Conservation (phyloP, 1,140 invertebrate genomes). For the Lepidostoma basale region DNA sequence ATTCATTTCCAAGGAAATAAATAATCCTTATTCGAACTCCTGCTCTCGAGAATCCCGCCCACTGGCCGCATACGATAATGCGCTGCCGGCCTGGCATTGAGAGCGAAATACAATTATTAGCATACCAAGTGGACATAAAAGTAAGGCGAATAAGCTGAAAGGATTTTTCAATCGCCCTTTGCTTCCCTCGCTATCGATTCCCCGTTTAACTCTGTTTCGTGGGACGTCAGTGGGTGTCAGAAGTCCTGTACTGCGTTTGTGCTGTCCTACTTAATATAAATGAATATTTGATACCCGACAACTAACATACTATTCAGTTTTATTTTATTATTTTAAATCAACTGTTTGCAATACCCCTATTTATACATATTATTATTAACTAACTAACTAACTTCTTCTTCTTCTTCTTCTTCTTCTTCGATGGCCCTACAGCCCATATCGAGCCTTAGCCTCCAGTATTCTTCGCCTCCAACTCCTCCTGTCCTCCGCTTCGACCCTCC, state of each 20-base stretch:
- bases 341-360: too few species aligned
- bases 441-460: too few species aligned
- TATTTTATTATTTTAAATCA: too few species aligned
- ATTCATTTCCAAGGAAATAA: constrained; percentile 1
- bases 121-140: constrained; percentile 8
- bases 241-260: neutral
- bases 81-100: neutral
- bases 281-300: too few species aligned
- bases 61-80: constrained; percentile 7
- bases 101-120: constrained; percentile 20
- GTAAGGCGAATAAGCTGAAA: neutral
- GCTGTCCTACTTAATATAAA: neutral
- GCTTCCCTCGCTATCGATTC: constrained; percentile 7
- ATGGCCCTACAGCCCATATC: too few species aligned
- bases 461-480: too few species aligned
- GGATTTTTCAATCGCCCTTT: neutral
- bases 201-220: constrained; percentile 4
- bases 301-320: too few species aligned
- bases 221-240: constrained; percentile 3
- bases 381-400: too few species aligned
- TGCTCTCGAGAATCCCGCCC: neutral
- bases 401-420: too few species aligned
- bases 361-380: too few species aligned
- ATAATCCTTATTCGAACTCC: neutral
- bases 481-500: too few species aligned